Base-by-base conservation (phyloP, 2,113 vertebrate species). In the Psephotus haematonotus region DNA sequence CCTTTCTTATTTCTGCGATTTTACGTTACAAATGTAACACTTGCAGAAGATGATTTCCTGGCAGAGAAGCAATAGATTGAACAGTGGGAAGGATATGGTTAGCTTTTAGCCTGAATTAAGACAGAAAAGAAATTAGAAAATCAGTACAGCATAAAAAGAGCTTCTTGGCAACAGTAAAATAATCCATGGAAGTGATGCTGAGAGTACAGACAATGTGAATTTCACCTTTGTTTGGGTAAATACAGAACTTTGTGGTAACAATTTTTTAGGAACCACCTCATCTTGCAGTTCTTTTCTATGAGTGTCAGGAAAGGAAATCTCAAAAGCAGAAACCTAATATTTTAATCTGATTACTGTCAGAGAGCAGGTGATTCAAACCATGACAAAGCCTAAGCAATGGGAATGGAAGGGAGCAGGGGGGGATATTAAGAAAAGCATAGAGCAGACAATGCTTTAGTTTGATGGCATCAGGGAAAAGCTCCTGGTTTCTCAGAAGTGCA, bases 321-420 rank as follows among this genome's bases (percentile, higher is more conserved):
- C 65, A 49, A 60, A 91, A 89, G 88, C 20, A 84, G 83, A 64
- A 95, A 86, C 68, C 41, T 90, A 93, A 72, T 92, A 92, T 92
- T 95, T 95, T 96, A 97, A 95, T 95, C 92, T 87, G 83, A 93
- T 97, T 97, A 92, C 82, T 91, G 64, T 68, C 89, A 67, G 35
- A 94, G 52, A 97, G 71, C 52, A 85, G 74, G 74, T 60, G 67
- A 82, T 86, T 95, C 68, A 93, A 92, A 91, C 87, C 37, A 84
- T 82, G 91, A 82, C 86, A 93, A 91, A 95, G 49, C 75, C 65
- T 77, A 75, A 93, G 86, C 53, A 91, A 63, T 50, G 31, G 35
- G 39, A 91, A 63, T 46, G 49, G 50, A 81, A 69, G 49, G 23
- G 39, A 15, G 13, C 0, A 6, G 17, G 27, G 19, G 9, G 7